phyloP scores from a whole-genome alignment of 2,888 invertebrate genomes.

The Ormia ochracea region DNA sequence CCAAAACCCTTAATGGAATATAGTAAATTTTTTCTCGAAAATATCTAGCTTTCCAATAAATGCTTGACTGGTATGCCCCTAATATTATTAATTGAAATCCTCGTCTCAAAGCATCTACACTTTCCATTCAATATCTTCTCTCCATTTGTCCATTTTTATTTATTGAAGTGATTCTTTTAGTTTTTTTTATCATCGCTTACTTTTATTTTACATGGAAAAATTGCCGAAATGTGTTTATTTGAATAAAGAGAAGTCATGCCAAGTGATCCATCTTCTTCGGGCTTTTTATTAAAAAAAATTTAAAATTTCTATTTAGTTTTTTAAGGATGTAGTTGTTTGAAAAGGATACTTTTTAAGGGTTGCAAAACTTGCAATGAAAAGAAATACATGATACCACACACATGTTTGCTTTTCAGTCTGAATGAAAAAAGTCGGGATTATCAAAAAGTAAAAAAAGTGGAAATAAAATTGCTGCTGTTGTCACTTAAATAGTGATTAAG shows the following conservation, averaged over 20 bases:
- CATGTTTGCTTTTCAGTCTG: slow-evolving; percentile 25
- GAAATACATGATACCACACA: not conserved
- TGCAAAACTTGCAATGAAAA: not conserved
- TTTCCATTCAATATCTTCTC: too few relatives aligned
- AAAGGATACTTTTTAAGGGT: slow-evolving; percentile 27
- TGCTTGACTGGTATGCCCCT: too few relatives aligned
- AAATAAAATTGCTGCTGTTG: slow-evolving; percentile 40
- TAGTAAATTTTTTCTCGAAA: too few relatives aligned
- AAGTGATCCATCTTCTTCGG: slow-evolving; percentile 74
- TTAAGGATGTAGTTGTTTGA: not conserved
- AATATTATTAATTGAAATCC: too few relatives aligned
- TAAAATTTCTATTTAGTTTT: slow-evolving; percentile 29
- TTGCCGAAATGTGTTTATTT: not conserved
- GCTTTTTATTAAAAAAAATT: not conserved
- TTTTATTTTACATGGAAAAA: not conserved
- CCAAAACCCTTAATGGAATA: too few relatives aligned
- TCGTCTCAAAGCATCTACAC: too few relatives aligned
- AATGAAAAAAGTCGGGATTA: not conserved
- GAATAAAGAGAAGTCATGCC: slow-evolving; percentile 70
- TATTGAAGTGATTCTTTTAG: not conserved
- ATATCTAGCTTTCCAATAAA: too few relatives aligned
- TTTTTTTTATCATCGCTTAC: not conserved
- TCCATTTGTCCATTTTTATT: not conserved
- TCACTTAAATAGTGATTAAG: slow-evolving; percentile 48
- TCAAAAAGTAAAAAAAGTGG: not conserved